Percentiles rank a stretch among this genome's conserved stretches.
Evolutionary conservation across 2,888 invertebrate species (phyloP).

Genomic region (Seira sanloemensis): DNA sequence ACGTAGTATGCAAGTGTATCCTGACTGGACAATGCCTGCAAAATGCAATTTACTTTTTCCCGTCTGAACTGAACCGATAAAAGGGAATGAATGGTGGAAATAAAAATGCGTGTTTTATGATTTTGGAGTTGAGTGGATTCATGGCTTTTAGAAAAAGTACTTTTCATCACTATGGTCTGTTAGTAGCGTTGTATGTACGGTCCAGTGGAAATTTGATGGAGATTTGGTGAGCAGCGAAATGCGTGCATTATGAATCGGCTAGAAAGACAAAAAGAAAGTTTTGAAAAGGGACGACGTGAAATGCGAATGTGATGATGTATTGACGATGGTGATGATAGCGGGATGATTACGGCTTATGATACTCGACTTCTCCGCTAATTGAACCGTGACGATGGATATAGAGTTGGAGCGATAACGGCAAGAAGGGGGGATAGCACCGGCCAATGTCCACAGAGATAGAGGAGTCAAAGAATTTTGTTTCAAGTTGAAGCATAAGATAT

Average conservation of each 20-base stretch:
- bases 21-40: neutral
- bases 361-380: neutral
- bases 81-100: neutral
- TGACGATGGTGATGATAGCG: neutral
- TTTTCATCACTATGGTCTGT: too few species aligned
- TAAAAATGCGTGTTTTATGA: neutral
- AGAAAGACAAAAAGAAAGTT: neutral
- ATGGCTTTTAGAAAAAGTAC: too few species aligned
- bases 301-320: neutral
- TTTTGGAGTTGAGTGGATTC: neutral
- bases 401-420: too few species aligned
- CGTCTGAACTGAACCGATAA: too few species aligned
- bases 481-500: too few species aligned
- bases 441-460: too few species aligned
- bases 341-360: neutral
- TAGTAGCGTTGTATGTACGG: too few species aligned
- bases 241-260: neutral
- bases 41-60: neutral
- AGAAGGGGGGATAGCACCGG: too few species aligned
- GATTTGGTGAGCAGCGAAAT: neutral
- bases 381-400: neutral
- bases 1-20: neutral
- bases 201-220: neutral
- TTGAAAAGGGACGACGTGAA: neutral
- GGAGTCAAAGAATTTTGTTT: too few species aligned